phyloP scores from a whole-genome alignment of 2,797 vertebrate species.

The Rhyacichthys aspro region DNA sequence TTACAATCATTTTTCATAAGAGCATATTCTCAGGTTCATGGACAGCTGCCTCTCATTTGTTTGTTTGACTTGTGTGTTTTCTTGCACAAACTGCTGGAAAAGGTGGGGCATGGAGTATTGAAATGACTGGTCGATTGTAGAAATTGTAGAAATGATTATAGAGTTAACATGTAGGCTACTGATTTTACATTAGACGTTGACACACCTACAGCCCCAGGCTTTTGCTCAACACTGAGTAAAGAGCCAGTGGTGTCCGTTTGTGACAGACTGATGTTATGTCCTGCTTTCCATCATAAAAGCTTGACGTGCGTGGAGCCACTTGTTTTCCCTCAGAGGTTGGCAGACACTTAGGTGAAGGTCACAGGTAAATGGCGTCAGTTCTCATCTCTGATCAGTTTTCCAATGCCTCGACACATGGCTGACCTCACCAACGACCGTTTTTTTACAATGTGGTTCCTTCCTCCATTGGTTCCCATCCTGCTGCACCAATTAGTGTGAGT shows the following conservation, averaged over 20 bases:
- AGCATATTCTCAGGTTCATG: background rate
- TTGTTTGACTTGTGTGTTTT: background rate
- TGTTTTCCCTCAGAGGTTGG: background rate
- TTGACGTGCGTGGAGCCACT: background rate
- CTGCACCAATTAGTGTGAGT: constrained; percentile 56
- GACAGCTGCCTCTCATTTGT: constrained; percentile 11
- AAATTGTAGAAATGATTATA: no score
- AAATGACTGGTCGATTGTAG: constrained; percentile 13
- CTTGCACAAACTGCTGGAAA: background rate
- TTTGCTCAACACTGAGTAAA: constrained; percentile 22
- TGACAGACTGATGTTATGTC: background rate
- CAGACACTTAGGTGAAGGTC: constrained; percentile 28
- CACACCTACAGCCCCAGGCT: constrained; percentile 19
- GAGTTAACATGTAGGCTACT: constrained; percentile 15
- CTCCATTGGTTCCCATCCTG: constrained; percentile 26
- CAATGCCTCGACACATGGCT: constrained; percentile 14
- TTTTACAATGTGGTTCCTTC: background rate
- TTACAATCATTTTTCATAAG: constrained; percentile 15
- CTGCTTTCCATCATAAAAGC: constrained; percentile 6
- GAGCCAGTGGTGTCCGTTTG: constrained; percentile 19
- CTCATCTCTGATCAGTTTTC: constrained; percentile 14
- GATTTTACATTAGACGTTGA: constrained; percentile 18
- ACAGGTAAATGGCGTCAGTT: constrained; percentile 17
- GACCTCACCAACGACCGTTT: constrained; percentile 23
- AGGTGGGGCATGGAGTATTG: background rate